These are phyloP conservation scores for Aporrectodea caliginosa DNA, from an alignment of 1,140 invertebrate species.

Conservation along the genomic window DNA sequence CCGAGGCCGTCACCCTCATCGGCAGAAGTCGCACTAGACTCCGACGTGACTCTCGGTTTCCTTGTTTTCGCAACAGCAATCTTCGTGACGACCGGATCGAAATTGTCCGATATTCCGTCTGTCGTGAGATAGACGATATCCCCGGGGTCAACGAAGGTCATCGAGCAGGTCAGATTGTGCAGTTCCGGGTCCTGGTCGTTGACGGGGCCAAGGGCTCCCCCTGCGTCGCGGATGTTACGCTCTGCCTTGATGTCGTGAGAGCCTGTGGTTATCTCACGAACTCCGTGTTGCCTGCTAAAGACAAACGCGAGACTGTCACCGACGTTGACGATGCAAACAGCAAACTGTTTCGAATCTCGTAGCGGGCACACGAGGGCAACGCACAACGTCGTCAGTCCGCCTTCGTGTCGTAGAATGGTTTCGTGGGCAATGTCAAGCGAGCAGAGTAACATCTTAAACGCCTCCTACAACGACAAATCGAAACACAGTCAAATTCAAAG, in stretches of 20 bases:
- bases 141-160: conserved; percentile 76
- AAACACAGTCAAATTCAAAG: background rate
- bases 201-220: conserved; percentile 83
- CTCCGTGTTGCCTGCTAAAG: conserved; percentile 72
- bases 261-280: conserved; percentile 65
- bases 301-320: conserved; percentile 86
- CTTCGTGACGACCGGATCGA: conserved; percentile 89
- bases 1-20: background rate
- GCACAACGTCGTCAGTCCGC: conserved; percentile 80
- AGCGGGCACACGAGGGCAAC: conserved; percentile 72
- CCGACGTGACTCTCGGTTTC: background rate
- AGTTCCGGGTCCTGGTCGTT: conserved; percentile 83
- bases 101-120: conserved; percentile 89
- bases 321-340: conserved; percentile 85
- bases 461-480: conserved; percentile 61
- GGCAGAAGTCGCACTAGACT: background rate
- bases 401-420: conserved; percentile 79
- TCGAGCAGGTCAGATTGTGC: conserved; percentile 82
- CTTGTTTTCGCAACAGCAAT: conserved; percentile 67
- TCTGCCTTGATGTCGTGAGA: conserved; percentile 86
- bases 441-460: conserved; percentile 73
- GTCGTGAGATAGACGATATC: conserved; percentile 86
- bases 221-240: conserved; percentile 84
- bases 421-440: conserved; percentile 84
- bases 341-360: conserved; percentile 62